Evolutionary conservation across 2,888 invertebrate species (phyloP).

Genomic region (Agriotes lineatus): DNA sequence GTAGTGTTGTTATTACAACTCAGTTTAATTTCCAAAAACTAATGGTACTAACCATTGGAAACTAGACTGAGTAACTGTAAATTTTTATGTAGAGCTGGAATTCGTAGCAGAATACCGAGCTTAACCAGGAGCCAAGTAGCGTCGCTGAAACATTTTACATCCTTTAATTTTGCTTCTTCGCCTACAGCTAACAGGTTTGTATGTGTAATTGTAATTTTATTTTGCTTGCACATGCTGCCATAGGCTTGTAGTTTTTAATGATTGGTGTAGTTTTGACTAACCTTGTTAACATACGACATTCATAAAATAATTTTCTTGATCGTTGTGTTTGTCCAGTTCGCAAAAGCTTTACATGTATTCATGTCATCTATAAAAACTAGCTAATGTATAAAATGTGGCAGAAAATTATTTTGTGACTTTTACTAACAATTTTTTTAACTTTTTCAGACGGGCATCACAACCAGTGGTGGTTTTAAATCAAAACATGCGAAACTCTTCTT

Average conservation of each 20-base stretch:
- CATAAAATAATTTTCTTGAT: conserved; percentile 43
- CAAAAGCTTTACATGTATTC: too few species aligned
- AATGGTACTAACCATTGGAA: conserved; percentile 16
- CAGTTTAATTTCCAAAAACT: conserved; percentile 26
- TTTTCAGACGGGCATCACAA: conserved; percentile 60
- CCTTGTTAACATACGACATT: neutral
- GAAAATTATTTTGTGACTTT: conserved; percentile 44
- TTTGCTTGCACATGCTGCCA: conserved; percentile 27
- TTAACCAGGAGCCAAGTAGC: conserved; percentile 71
- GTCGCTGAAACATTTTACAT: conserved; percentile 68
- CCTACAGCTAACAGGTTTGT: conserved; percentile 65
- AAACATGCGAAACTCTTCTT: conserved; percentile 55
- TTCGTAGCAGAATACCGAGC: conserved; percentile 70
- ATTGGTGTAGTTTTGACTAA: conserved; percentile 24
- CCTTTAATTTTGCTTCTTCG: conserved; percentile 70
- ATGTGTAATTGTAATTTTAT: conserved; percentile 43
- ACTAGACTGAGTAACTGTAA: conserved; percentile 38
- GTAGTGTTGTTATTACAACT: conserved; percentile 14
- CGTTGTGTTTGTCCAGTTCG: conserved; percentile 9
- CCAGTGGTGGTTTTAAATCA: conserved; percentile 46
- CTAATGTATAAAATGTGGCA: neutral
- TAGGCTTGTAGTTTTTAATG: conserved; percentile 6
- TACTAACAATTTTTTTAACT: conserved; percentile 50
- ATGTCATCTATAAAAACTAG: too few species aligned
- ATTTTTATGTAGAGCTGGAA: conserved; percentile 63